Percentiles rank a stretch among this genome's conserved stretches.
Evolutionary conservation across 1,140 invertebrate species (phyloP).

Genomic region (Apocrypta bakeri): DNA sequence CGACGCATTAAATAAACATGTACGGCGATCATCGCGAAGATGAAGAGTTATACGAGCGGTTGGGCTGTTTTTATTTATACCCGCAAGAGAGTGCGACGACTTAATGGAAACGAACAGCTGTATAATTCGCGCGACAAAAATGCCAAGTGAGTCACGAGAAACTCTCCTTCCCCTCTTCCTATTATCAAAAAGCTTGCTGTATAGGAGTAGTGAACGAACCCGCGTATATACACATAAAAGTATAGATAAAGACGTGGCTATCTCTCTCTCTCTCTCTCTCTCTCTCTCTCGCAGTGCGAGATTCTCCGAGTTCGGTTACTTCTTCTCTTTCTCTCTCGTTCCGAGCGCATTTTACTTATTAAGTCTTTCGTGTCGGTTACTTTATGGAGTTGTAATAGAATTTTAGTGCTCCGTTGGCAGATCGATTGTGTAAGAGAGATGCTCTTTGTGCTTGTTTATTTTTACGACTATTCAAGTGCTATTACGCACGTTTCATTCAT

Average conservation of each 20-base stretch:
- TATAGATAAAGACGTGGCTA: constrained; percentile 24
- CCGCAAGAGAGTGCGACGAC: constrained; percentile 17
- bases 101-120: constrained; percentile 33
- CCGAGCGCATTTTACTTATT: not conserved
- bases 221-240: constrained; percentile 11
- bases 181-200: constrained; percentile 2
- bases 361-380: not conserved
- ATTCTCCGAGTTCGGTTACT: not conserved
- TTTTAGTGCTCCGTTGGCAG: not conserved
- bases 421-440: too few species aligned
- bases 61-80: constrained; percentile 30
- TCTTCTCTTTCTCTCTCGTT: not conserved
- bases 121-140: constrained; percentile 39
- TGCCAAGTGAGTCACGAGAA: constrained; percentile 23
- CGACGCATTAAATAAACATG: not conserved
- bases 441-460: too few species aligned
- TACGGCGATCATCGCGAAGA: not conserved
- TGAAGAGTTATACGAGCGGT: not conserved
- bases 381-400: not conserved
- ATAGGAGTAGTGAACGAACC: not conserved
- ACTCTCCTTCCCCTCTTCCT: not conserved
- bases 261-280: not conserved
- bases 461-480: too few species aligned
- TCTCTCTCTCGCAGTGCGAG: too few species aligned
- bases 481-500: too few species aligned